Evolutionary conservation across 2,888 invertebrate species (phyloP), one percentile per base, ranked within the genome.

Genomic region (Phlogophora meticulosa): DNA sequence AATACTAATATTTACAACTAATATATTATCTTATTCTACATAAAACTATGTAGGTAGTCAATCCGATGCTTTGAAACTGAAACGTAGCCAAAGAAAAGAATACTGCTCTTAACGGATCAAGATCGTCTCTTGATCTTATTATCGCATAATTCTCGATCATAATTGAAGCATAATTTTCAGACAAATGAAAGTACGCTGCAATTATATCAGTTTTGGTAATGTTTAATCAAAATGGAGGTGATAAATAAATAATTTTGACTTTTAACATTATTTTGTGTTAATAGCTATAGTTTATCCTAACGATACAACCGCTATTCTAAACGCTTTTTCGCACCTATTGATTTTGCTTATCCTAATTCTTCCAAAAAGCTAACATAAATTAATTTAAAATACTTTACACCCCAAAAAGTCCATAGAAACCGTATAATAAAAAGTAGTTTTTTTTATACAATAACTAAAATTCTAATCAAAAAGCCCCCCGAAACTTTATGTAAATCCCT

Each of bases 21-120:
- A 81, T 67, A 82, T 1, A 56, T n/a, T n/a, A n/a, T 57, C 74
- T 69, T 72, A 53, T 61, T 84, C 88, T 93, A 92, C 92, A 93
- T 92, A 93, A 82, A 40, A 73, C 81, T 92, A 93, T 92, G 92
- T 93, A 93, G 80, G 92, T 93, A 93, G 80, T 45, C 11, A 34
- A 38, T 53, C 2, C 1, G 57, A 59, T 7, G 42, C 7, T 63
- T 42, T 67, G 45, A 2, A n/a, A 55, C 32, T 52, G 53, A 46
- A n/a, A 2, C 0, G 34, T 49, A 42, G 22, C 32, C 3, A 55
- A 36, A 43, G 7, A 9, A 20, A 22, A 1, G 5, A 36, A 7
- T 13, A 51, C 4, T 15, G 49, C 15, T 38, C 28, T 13, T 20
- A 36, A 22, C 11, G 1, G 15, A 7, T 22, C 11, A 17, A 46